A percentile compares a stretch with the other conserved stretches of the same genome.
Conservation (phyloP, 2,888 invertebrate genomes). For the Yponomeuta evonymella region DNA sequence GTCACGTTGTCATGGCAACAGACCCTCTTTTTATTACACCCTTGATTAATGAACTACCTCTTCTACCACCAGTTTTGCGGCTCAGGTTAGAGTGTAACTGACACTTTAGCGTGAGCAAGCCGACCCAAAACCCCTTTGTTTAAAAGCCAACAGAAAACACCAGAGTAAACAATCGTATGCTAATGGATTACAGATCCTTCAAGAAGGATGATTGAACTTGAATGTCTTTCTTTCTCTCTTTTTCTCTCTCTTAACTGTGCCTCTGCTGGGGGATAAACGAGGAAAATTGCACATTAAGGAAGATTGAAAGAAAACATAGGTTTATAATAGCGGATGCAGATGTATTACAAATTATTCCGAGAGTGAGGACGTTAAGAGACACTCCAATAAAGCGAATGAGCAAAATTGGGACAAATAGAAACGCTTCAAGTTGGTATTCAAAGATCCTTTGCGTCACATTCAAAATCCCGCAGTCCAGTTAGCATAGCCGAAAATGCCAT, state of each 20-base stretch:
- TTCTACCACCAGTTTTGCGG: not conserved
- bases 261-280: not conserved
- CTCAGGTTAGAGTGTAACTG: constrained; percentile 8
- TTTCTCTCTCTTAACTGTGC: not conserved
- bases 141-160: not conserved
- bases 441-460: constrained; percentile 18
- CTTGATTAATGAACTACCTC: constrained; percentile 10
- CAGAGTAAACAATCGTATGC: not conserved
- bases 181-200: not conserved
- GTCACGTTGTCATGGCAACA: constrained; percentile 46
- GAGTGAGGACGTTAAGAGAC: not conserved
- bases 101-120: constrained; percentile 4
- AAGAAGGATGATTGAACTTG: not conserved
- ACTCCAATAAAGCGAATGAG: no score
- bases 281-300: not conserved
- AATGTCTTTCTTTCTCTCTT: no score
- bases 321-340: no score
- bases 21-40: constrained; percentile 26
- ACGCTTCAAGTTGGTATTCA: no score
- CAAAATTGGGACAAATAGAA: no score
- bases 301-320: not conserved
- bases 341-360: not conserved
- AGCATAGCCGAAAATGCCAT: constrained; percentile 20
- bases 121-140: not conserved
- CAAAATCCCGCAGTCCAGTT: constrained; percentile 18